Base-by-base conservation (phyloP, 2,113 vertebrate species). In the Triplophysa siluroides region DNA sequence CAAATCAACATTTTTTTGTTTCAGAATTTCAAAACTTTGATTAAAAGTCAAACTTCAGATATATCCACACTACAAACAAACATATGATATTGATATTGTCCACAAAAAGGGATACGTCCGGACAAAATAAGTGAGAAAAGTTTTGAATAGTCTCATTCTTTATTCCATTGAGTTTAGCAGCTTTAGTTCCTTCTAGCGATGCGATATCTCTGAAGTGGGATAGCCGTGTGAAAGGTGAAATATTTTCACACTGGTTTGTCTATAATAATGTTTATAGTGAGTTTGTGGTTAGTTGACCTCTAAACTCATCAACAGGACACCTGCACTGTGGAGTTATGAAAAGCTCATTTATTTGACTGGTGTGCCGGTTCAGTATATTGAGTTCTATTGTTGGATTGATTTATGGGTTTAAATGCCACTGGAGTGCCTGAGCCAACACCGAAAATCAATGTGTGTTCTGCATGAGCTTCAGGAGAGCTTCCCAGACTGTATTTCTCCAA, bases 401-500 rank as follows among this genome's bases (percentile, higher is more conserved):
- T 60, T 47, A 45, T 61, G 23, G 52, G 23, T 70, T 61, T 45
- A 61, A 63, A 52, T 50, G 23, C 43, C 21, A 12, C 60, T 21
- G 12, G 21, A 47, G 24, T 8, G 18, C 24, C 14, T 62, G 24
- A 50, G 50, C 41, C 56, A 50, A 67, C 47, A 41, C 13, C 0
- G 33, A 69, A 18, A 62, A 75, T 75, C 72, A 12, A 75, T 75
- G 56, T 10, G n/a, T 62, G 16, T 45, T 61, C 23, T 12, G 21
- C 21, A 63, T 61, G 21, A 47, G 41, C 41, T 62, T 75, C 41
- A 62, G 18, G n/a, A 45, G 43, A 62, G 38, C 38, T 24, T 26
- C 24, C 23, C 26, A 33, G 58, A 62, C 16, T 75, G 54, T 19
- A 62, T 75, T 47, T 63, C 45, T 75, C 58, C 58, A 62, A 75